Evolutionary conservation across 1,140 invertebrate genomes (phyloP).

Genomic region (Drosophila tristis): DNA sequence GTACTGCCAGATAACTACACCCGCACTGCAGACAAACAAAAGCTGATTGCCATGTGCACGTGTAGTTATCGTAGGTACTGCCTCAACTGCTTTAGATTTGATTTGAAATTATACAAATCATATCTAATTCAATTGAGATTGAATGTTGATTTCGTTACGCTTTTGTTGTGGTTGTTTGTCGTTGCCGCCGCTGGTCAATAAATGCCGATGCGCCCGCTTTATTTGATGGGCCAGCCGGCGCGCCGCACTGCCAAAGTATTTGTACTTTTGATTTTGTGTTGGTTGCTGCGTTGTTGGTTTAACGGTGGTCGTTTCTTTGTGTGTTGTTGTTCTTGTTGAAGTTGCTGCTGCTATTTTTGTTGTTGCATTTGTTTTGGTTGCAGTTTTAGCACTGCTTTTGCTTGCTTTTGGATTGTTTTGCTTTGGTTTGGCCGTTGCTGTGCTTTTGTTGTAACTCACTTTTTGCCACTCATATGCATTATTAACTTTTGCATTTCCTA

Average conservation of each 20-base stretch:
- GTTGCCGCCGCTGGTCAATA: constrained; percentile 75
- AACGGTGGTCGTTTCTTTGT: constrained; percentile 27
- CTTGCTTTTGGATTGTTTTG: constrained; percentile 32
- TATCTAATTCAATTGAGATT: too few relatives aligned
- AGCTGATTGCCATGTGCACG: constrained; percentile 3
- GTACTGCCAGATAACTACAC: constrained; percentile 14
- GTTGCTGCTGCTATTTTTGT: constrained; percentile 21
- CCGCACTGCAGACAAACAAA: not conserved
- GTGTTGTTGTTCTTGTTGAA: constrained; percentile 12
- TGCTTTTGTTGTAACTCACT: constrained; percentile 75
- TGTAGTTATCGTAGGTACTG: not conserved
- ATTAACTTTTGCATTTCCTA: constrained; percentile 79
- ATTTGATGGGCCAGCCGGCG: constrained; percentile 76
- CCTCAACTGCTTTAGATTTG: too few relatives aligned
- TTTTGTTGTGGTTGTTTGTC: constrained; percentile 66
- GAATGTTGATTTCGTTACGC: constrained; percentile 42
- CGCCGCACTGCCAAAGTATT: constrained; percentile 59
- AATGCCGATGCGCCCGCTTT: constrained; percentile 79
- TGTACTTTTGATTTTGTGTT: constrained; percentile 42
- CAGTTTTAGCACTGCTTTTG: constrained; percentile 47
- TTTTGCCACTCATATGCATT: constrained; percentile 81
- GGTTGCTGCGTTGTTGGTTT: constrained; percentile 27
- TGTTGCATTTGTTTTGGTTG: constrained; percentile 30
- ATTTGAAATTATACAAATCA: too few relatives aligned
- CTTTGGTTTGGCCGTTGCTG: constrained; percentile 32